phyloP scores from a whole-genome alignment of 2,113 vertebrate genomes.

The Chaetodon trifascialis region DNA sequence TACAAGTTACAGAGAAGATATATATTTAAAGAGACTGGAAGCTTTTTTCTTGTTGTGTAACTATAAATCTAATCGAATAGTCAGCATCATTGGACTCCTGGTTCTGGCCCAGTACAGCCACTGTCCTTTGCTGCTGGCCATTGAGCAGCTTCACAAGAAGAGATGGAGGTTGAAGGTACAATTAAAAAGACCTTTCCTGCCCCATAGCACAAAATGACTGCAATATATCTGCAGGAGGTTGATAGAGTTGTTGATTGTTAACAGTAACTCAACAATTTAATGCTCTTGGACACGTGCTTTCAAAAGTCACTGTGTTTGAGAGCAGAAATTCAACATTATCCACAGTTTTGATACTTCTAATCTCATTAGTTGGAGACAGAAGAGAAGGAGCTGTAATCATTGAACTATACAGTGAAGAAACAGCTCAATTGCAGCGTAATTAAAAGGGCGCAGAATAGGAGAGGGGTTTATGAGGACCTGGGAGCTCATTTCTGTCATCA shows the following conservation, averaged over 20 bases:
- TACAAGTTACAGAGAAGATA: conserved; percentile 28
- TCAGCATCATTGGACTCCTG: background rate
- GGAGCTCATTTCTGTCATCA: conserved; percentile 55
- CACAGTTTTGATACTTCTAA: conserved; percentile 7
- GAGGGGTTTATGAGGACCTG: conserved; percentile 38
- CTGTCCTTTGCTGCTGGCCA: background rate
- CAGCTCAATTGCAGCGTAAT: conserved; percentile 24
- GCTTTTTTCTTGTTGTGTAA: background rate
- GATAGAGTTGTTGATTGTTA: conserved; percentile 13
- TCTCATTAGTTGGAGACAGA: conserved; percentile 3
- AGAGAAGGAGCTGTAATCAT: background rate
- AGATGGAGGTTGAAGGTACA: background rate
- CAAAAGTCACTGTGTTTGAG: conserved; percentile 8
- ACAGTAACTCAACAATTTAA: background rate
- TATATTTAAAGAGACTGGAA: background rate
- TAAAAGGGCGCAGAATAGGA: conserved; percentile 39
- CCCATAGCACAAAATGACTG: background rate
- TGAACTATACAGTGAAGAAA: background rate
- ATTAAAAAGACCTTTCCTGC: conserved; percentile 2
- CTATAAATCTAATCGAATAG: background rate
- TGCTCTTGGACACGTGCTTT: conserved; percentile 1
- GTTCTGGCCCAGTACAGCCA: background rate
- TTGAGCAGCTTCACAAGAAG: background rate
- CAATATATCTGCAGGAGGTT: background rate
- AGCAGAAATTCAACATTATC: conserved; percentile 13